Base-by-base conservation (phyloP, 2,888 invertebrate genomes). In the Megastigmus dorsalis region DNA sequence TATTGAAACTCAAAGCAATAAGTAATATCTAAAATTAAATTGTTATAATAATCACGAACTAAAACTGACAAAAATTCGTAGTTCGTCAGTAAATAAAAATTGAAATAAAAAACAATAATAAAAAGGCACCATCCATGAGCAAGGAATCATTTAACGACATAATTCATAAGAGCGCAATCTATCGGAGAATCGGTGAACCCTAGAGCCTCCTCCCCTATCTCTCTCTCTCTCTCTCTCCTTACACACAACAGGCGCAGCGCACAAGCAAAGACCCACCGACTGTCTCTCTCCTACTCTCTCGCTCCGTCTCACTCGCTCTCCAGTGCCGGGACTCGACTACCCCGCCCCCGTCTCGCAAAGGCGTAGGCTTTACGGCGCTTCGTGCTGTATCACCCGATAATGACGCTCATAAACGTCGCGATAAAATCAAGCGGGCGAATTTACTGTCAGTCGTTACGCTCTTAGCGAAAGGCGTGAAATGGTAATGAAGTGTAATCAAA, bases 381-480 rank as follows among this genome's bases (percentile, higher is more conserved):
- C 81, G 83, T 84, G 82, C 82, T 83, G 84, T 85, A 85, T 85
- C 84, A 84, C 84, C 85, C 85, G 85, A 87, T 87, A 87, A 87
- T 85, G 84, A 86, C 84, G 84, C 85, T 85, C 86, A 86, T 86
- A 86, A 88, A 87, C 83, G 87, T 86, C 86, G 83, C 81, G 87
- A 87, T 86, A 87, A 84, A 86, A 88, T 86, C 86, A 88, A n/a
- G 83, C 86, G 84, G 75, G 80, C 82, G 81, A 83, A 86, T 84
- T 86, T 86, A 87, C 83, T 81, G 84, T 83, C 83, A 81, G 82
- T 82, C 83, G 84, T 85, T 83, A 84, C 79, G 80, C 80, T 26
- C 26, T 80, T 82, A 82, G 80, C 82, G 82, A 84, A 84, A 86
- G 84, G 84, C 84, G 84, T 82, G 81, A 83, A 82, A 84, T 83